Conservation (phyloP, 2,888 invertebrate species). For the Cephalotes varians region DNA sequence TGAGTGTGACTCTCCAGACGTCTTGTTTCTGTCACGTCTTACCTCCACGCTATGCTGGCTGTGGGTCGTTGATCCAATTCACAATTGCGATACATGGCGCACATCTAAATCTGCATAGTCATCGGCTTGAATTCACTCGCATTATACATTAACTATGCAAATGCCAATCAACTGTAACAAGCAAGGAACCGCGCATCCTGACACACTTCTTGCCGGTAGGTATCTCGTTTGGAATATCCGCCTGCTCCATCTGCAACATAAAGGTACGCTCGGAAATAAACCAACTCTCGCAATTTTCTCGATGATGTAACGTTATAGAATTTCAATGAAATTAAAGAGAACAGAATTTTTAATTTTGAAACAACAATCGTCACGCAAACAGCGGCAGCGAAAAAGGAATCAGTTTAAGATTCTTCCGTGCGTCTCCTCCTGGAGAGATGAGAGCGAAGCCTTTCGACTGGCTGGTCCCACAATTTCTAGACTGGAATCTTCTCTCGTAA, state of each 20-base stretch:
- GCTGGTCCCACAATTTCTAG: constrained; percentile 58
- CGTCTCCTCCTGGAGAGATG: neutral
- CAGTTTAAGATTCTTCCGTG: neutral
- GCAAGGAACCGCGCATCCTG: constrained; percentile 36
- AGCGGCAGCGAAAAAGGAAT: neutral
- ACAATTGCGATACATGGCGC: constrained; percentile 45
- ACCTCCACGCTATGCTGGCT: constrained; percentile 2
- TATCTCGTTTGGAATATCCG: constrained; percentile 28
- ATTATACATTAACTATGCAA: constrained; percentile 50
- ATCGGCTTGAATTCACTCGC: constrained; percentile 34
- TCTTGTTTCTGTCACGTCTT: constrained; percentile 51
- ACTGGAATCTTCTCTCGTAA: constrained; percentile 71
- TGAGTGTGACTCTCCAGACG: constrained; percentile 22
- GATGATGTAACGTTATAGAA: neutral
- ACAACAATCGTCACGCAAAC: neutral
- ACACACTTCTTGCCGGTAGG: constrained; percentile 34
- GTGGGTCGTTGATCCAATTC: constrained; percentile 55
- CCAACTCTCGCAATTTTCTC: constrained; percentile 23
- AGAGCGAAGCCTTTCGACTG: neutral
- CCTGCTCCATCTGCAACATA: neutral
- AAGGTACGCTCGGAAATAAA: constrained; percentile 11
- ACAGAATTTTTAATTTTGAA: constrained; percentile 23
- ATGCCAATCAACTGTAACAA: constrained; percentile 53
- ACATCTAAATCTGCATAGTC: constrained; percentile 52
- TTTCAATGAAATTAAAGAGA: constrained; percentile 8